phyloP scores from a whole-genome alignment of 2,113 vertebrate genomes.

The Muscicapa adusta region DNA sequence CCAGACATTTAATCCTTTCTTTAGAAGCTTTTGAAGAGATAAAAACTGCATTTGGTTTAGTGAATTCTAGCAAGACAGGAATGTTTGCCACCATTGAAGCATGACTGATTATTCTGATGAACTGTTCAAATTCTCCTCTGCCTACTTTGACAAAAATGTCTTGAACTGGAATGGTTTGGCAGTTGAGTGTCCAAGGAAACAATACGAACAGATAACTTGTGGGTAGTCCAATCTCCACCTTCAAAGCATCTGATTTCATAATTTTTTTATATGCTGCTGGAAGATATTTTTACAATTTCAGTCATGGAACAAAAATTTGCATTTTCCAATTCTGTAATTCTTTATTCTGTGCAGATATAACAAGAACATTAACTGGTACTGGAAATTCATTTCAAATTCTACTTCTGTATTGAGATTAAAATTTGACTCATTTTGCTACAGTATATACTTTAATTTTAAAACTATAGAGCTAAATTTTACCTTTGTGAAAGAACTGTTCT shows the following conservation, averaged over 20 bases:
- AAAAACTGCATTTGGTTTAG: not conserved
- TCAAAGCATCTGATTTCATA: not conserved
- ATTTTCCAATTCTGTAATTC: not conserved
- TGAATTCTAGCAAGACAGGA: not conserved
- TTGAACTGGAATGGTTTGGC: not conserved
- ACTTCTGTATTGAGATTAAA: not conserved
- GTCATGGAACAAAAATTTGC: not conserved
- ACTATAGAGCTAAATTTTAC: conserved; percentile 16
- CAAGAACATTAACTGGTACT: not conserved
- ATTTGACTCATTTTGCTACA: not conserved
- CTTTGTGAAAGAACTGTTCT: not conserved
- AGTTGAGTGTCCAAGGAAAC: not conserved
- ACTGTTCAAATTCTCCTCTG: not conserved
- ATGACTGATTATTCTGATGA: not conserved
- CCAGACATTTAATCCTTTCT: not conserved
- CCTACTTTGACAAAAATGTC: not conserved
- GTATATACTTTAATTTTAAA: not conserved
- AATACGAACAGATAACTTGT: not conserved
- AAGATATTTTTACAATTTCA: not conserved
- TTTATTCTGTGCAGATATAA: not conserved
- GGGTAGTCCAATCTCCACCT: not conserved
- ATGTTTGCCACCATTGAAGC: not conserved
- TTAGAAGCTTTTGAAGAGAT: not conserved
- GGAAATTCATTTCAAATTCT: not conserved
- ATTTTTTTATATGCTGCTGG: not conserved